These are phyloP conservation scores for Amazona vittata DNA, from an alignment of 2,113 vertebrate species.

Conservation along the genomic window DNA sequence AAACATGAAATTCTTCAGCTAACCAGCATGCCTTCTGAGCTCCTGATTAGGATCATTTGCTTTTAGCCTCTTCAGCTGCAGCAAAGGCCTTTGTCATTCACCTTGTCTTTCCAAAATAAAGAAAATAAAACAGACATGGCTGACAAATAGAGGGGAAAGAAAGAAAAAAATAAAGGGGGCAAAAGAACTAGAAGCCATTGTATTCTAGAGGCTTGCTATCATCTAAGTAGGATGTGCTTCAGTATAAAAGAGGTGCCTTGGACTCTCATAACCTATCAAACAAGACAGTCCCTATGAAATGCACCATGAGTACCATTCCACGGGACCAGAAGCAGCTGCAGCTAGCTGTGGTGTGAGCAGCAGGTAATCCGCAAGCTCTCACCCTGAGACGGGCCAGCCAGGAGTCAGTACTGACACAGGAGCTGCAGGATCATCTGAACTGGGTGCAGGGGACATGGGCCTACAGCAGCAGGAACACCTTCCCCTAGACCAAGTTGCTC, in stretches of 20 bases:
- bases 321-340: neutral
- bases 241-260: neutral
- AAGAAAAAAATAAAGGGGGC: neutral
- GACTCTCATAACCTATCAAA: neutral
- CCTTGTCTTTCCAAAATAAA: neutral
- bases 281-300: neutral
- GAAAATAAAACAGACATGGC: neutral
- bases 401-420: neutral
- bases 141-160: neutral
- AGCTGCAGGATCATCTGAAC: fast-evolving
- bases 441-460: fast-evolving
- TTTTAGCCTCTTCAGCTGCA: neutral
- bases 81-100: neutral
- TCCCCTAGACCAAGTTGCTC: neutral
- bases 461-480: neutral
- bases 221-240: neutral
- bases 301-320: neutral
- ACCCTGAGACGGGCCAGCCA: neutral
- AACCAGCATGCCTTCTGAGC: neutral
- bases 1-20: neutral
- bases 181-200: neutral
- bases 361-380: neutral
- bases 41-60: neutral
- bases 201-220: neutral
- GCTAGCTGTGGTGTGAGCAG: neutral